Conservation (phyloP, 2,888 invertebrate genomes). For the Watsonalla binaria region DNA sequence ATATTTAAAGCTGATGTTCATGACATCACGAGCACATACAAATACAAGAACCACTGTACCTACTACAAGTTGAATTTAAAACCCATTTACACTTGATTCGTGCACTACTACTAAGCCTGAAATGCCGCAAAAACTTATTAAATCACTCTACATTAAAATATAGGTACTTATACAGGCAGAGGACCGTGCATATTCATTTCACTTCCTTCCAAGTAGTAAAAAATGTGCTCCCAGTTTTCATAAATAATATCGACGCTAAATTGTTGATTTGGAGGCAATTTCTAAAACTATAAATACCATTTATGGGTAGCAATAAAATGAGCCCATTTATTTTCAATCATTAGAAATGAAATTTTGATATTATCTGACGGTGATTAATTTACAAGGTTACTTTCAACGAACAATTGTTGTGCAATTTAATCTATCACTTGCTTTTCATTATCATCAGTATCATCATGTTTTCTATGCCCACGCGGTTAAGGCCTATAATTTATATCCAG, state of each 20-base stretch:
- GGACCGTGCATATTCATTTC: slow-evolving; percentile 11
- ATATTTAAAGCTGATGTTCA: too few species aligned
- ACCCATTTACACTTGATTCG: too few species aligned
- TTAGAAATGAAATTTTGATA: slow-evolving; percentile 37
- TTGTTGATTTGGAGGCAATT: slow-evolving; percentile 25
- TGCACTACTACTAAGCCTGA: too few species aligned
- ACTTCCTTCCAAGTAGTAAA: slow-evolving; percentile 17
- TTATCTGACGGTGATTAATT: slow-evolving; percentile 54
- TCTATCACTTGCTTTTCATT: slow-evolving; percentile 64
- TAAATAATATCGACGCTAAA: slow-evolving; percentile 21
- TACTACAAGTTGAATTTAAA: too few species aligned
- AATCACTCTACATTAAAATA: neutral
- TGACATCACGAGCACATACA: too few species aligned
- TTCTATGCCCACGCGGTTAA: slow-evolving; percentile 14
- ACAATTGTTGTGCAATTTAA: slow-evolving; percentile 73
- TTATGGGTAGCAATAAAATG: slow-evolving; percentile 38
- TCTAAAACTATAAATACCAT: slow-evolving; percentile 39
- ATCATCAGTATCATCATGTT: slow-evolving; percentile 48
- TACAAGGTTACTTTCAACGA: slow-evolving; percentile 55
- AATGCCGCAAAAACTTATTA: too few species aligned
- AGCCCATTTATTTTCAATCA: slow-evolving; percentile 43
- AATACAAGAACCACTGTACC: too few species aligned
- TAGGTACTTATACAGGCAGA: slow-evolving; percentile 1
- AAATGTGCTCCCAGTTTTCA: slow-evolving; percentile 19
- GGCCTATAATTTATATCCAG: slow-evolving; percentile 26